Conservation (phyloP, 2,888 invertebrate species). For the Atrina japonica region DNA sequence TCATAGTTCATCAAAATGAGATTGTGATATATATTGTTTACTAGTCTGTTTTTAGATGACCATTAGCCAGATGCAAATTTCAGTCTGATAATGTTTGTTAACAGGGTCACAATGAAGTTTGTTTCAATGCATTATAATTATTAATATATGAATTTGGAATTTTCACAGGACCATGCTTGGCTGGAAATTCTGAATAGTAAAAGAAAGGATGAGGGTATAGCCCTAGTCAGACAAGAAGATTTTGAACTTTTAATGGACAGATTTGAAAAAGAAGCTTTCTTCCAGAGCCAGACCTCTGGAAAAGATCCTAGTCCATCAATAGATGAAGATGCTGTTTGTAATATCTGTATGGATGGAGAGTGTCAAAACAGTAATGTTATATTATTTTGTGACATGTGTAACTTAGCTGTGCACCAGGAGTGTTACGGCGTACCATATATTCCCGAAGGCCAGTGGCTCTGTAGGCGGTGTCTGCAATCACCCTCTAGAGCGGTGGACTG, state of each 20-base stretch:
- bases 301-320: slow-evolving; percentile 86
- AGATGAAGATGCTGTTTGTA: slow-evolving; percentile 99
- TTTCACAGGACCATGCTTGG: slow-evolving; percentile 92
- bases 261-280: slow-evolving; percentile 94
- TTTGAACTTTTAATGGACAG: slow-evolving; percentile 98
- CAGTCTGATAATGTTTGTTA: too few relatives aligned
- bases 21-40: too few relatives aligned
- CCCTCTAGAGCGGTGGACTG: slow-evolving; percentile 98
- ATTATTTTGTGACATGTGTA: slow-evolving; percentile 99
- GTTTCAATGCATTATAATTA: too few relatives aligned
- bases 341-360: slow-evolving; percentile 99
- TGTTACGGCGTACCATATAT: slow-evolving; percentile 99
- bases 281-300: slow-evolving; percentile 81
- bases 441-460: slow-evolving; percentile 98
- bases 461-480: slow-evolving; percentile 96
- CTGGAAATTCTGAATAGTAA: slow-evolving; percentile 92
- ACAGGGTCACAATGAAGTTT: too few relatives aligned
- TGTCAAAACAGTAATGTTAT: slow-evolving; percentile 99
- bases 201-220: slow-evolving; percentile 84
- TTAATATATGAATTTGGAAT: too few relatives aligned
- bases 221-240: slow-evolving; percentile 91
- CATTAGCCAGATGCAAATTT: too few relatives aligned
- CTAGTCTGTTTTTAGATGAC: too few relatives aligned
- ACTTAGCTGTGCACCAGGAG: slow-evolving; percentile 98
- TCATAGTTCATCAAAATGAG: too few relatives aligned